phyloP scores from a whole-genome alignment of 2,797 vertebrate genomes.

The Catharus ustulatus region DNA sequence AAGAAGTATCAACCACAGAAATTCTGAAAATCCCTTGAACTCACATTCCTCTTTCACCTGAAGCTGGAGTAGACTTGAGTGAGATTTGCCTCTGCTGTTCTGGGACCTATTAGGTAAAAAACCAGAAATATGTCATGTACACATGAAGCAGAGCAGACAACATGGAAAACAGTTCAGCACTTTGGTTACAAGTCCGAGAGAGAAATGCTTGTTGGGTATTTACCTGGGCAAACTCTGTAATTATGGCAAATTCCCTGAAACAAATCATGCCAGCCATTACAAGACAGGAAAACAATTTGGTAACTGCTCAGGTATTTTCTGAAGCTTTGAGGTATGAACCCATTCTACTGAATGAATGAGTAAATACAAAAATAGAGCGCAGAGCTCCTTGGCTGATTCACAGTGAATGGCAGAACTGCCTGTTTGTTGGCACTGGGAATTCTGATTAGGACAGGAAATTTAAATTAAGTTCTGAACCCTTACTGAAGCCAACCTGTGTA shows the following conservation, averaged over 20 bases:
- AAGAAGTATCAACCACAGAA: not conserved
- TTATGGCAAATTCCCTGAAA: not conserved
- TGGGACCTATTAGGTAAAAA: slow-evolving; percentile 79
- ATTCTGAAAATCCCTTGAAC: slow-evolving; percentile 17
- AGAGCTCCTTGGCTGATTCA: not conserved
- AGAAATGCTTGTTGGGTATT: not conserved
- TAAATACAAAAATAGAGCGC: not conserved
- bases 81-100: slow-evolving; percentile 96
- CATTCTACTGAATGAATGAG: rapidly evolving
- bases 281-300: not conserved
- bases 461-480: not conserved
- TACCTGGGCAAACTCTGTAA: not conserved
- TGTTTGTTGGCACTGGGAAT: not conserved
- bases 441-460: not conserved
- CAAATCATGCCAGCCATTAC: not conserved
- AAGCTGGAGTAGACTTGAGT: slow-evolving; percentile 89
- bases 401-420: not conserved
- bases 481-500: not conserved
- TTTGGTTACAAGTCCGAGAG: not conserved
- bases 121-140: not conserved
- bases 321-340: not conserved
- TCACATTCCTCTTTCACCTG: slow-evolving; percentile 94
- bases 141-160: rapidly evolving
- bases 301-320: not conserved
- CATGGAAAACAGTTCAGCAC: not conserved